Conservation (phyloP, 2,113 vertebrate genomes). For the Semicossyphus pulcher region DNA sequence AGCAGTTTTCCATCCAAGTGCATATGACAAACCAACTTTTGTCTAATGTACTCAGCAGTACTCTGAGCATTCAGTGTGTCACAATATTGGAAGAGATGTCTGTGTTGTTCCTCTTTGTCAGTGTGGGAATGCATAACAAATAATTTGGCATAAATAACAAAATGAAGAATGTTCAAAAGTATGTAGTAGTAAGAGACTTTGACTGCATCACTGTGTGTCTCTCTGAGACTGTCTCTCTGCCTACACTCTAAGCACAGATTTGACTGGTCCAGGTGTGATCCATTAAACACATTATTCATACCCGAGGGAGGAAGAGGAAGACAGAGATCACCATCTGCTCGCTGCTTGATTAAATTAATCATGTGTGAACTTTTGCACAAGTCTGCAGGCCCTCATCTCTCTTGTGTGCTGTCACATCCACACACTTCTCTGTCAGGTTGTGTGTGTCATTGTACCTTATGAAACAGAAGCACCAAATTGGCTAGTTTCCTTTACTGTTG, state of each 20-base stretch:
- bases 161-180: no score
- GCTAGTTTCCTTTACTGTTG: not conserved
- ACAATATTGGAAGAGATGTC: no score
- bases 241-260: not conserved
- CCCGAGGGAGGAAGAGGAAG: slow-evolving; percentile 7
- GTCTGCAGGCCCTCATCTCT: not conserved
- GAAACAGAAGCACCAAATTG: not conserved
- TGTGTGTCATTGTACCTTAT: not conserved
- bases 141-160: no score
- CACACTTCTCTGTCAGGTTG: not conserved
- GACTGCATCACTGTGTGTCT: not conserved
- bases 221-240: not conserved
- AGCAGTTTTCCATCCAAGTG: no score
- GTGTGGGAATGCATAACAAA: no score
- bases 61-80: no score
- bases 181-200: no score
- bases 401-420: not conserved
- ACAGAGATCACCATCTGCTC: slow-evolving; percentile 53
- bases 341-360: slow-evolving; percentile 56
- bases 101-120: no score
- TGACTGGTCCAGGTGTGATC: slow-evolving; percentile 41
- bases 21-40: no score
- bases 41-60: no score
- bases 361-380: slow-evolving; percentile 33
- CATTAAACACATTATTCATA: slow-evolving; percentile 36